These are phyloP conservation scores for Danio kyathit DNA, from an alignment of 2,797 vertebrate genomes.

Conservation along the genomic window DNA sequence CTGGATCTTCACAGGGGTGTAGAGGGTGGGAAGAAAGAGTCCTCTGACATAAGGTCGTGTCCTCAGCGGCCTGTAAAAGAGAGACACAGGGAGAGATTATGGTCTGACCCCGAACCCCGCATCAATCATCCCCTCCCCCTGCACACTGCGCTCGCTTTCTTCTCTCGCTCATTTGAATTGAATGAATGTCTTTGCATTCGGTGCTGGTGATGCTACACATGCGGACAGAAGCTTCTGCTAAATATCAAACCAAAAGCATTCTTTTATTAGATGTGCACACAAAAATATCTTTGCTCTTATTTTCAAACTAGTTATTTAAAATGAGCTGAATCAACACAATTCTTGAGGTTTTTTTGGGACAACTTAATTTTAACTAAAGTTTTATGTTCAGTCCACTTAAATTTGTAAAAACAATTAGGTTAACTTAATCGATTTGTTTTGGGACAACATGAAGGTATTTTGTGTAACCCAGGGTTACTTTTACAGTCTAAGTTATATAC, in stretches of 20 bases:
- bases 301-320: too few species aligned
- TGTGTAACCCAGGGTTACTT: too few species aligned
- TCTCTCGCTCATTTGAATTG: conserved; percentile 35
- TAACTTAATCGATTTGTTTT: too few species aligned
- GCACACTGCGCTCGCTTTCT: conserved; percentile 34
- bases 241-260: neutral
- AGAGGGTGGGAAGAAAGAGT: conserved; percentile 41
- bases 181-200: neutral
- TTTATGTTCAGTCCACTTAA: too few species aligned
- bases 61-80: conserved; percentile 23
- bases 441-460: too few species aligned
- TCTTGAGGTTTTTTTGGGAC: too few species aligned
- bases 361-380: too few species aligned
- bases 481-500: too few species aligned
- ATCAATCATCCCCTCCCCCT: conserved; percentile 52
- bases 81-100: conserved; percentile 5
- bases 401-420: too few species aligned
- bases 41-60: conserved; percentile 38
- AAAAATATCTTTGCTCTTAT: neutral
- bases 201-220: neutral
- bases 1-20: conserved; percentile 13
- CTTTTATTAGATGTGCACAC: neutral
- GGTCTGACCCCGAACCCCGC: conserved; percentile 52
- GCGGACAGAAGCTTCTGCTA: neutral
- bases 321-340: too few species aligned